Percentiles rank a stretch among this genome's conserved stretches.
Evolutionary conservation across 2,797 vertebrate genomes (phyloP).

Genomic region (Pteronotus mesoamericanus): DNA sequence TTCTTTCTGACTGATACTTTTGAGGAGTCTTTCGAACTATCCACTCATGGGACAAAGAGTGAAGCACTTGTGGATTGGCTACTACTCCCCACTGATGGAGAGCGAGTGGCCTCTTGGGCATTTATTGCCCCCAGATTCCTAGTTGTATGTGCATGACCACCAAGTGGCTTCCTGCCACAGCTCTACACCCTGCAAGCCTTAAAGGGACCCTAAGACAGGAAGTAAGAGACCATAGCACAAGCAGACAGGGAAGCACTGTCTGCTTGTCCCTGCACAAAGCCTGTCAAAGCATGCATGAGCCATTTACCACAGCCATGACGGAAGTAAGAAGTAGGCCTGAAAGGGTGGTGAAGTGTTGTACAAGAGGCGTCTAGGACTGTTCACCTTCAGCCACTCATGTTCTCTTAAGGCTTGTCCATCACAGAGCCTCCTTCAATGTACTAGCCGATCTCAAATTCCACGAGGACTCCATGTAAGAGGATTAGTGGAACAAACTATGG

Average conservation of each 20-base stretch:
- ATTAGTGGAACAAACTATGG: neutral
- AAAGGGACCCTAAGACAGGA: neutral
- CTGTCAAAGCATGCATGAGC: neutral
- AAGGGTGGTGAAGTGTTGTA: neutral
- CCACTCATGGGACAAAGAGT: neutral
- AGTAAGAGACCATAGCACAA: neutral
- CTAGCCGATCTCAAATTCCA: neutral
- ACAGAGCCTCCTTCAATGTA: neutral
- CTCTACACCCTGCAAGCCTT: neutral
- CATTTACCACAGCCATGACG: neutral
- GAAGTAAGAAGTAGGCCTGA: neutral
- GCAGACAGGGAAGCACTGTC: neutral
- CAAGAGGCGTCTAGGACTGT: neutral
- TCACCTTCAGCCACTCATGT: neutral
- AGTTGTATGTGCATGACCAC: neutral
- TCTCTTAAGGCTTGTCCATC: too few relatives aligned
- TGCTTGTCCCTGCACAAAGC: neutral
- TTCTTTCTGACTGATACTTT: neutral
- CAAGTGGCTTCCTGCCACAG: neutral
- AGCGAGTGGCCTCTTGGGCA: neutral
- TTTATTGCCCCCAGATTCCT: neutral
- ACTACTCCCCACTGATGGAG: neutral
- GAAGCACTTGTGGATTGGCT: neutral
- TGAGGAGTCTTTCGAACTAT: neutral
- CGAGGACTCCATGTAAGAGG: neutral